These are phyloP conservation scores for Halcyon senegalensis DNA, from an alignment of 2,113 vertebrate genomes.

Conservation along the genomic window DNA sequence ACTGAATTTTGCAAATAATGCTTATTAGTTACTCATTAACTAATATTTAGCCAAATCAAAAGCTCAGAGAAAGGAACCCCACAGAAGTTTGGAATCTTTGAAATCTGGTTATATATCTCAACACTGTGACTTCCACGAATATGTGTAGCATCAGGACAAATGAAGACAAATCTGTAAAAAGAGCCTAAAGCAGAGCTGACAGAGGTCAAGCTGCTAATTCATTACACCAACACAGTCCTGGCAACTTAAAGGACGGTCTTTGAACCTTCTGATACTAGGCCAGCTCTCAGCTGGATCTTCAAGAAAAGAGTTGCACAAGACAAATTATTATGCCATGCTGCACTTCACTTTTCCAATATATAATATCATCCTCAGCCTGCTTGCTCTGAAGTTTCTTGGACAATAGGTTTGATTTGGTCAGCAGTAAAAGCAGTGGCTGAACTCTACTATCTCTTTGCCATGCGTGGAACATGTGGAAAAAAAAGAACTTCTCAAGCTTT, in stretches of 20 bases:
- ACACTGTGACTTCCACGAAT: background rate
- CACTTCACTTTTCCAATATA: background rate
- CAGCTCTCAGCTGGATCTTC: background rate
- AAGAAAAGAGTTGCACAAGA: background rate
- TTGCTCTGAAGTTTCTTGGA: background rate
- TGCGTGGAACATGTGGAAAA: rapidly evolving
- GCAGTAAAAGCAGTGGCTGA: background rate
- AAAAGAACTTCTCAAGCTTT: background rate
- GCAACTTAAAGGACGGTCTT: background rate
- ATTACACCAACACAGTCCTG: background rate
- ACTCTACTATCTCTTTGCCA: background rate
- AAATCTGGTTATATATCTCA: background rate
- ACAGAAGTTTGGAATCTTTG: background rate
- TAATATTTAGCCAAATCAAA: background rate
- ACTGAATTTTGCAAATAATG: background rate
- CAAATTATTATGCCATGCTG: background rate
- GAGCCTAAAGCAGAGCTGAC: background rate
- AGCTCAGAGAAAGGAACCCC: background rate
- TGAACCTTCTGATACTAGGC: background rate
- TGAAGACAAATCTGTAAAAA: background rate
- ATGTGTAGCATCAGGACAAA: background rate
- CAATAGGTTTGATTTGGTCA: background rate
- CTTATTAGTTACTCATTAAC: background rate
- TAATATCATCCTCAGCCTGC: background rate
- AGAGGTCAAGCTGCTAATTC: background rate